Base-by-base conservation (phyloP, 23 tunicate genomes). In the Halocynthia aurantium region DNA sequence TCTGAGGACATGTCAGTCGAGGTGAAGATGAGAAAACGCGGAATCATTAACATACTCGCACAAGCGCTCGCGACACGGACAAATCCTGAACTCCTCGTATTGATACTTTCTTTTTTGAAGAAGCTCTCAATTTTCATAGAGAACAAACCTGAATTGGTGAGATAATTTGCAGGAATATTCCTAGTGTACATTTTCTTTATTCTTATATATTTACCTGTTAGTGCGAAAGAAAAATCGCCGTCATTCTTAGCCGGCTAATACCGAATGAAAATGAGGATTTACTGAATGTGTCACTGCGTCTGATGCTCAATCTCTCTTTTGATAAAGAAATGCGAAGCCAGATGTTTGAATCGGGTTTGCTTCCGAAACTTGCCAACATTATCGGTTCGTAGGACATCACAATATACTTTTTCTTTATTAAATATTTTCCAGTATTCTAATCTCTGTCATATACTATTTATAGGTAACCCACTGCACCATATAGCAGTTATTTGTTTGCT, bases 81-180 rank as follows among this genome's bases (percentile, higher is more conserved):
- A 31, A 84, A 81, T 69, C 80, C 82, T 18, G 93, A 84, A 40
- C 83, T 96, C 22, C 62, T 89, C 57, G 70, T 96, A 21, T 83
- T 96, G 22, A 80, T 91, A 53, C 53, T 96, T 62, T 96, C 99
- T 1, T 89, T 96, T 75, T 75, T 96, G 11, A 92, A 96, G 70
- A 96, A 89, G 55, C 79, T 96, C 60, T 92, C 98, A 66, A 86
- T 96, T 21, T 96, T 96, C 76, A 53, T 69, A 55, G 99, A 96
- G 80, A 96, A 96, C 80, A 96, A 96, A 62, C 83, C 90, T 73
- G 99, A 96, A 78, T 89, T 96, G 99, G 95, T 90, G 52, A 80
- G 54, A 7, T 7, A 13, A 31, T 31, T 31, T 31, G 44, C 44
- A 31, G 44, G 44, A 31, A 31, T 31, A 31, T 31, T 31, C 2